Evolutionary conservation across 2,888 invertebrate genomes (phyloP).

Genomic region (Timandra comae): DNA sequence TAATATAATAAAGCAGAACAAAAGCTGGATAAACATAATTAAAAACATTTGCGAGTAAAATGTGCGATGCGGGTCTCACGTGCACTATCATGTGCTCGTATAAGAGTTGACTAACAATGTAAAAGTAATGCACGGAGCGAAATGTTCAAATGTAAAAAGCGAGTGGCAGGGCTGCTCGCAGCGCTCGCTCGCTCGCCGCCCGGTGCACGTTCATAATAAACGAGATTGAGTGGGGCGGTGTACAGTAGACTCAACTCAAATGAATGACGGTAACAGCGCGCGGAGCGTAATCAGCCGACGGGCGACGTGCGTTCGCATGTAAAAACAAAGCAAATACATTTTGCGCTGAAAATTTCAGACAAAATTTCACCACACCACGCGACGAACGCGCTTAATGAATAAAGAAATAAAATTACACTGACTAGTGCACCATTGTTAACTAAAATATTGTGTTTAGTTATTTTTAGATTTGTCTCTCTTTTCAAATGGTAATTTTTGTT

Average conservation of each 20-base stretch:
- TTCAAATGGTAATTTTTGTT: too few relatives aligned
- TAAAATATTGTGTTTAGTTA: too few relatives aligned
- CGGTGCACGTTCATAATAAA: conserved; percentile 68
- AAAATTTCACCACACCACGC: conserved; percentile 26
- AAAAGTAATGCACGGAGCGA: conserved; percentile 50
- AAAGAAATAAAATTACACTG: conserved; percentile 20
- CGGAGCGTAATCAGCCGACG: conserved; percentile 62
- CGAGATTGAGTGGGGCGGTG: conserved; percentile 69
- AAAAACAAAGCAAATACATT: conserved; percentile 60
- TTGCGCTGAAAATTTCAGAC: conserved; percentile 35
- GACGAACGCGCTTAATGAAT: conserved; percentile 26
- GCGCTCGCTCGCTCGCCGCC: too few relatives aligned
- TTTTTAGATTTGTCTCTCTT: too few relatives aligned
- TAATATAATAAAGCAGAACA: conserved; percentile 9
- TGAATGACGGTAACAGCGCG: conserved; percentile 65
- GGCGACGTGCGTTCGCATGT: conserved; percentile 55
- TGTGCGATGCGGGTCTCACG: conserved; percentile 23
- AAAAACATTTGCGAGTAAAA: conserved; percentile 23
- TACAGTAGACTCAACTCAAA: conserved; percentile 58
- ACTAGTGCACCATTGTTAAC: background rate
- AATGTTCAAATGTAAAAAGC: conserved; percentile 63
- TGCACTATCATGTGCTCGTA: conserved; percentile 31
- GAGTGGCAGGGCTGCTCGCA: conserved; percentile 42
- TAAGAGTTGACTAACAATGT: conserved; percentile 46
- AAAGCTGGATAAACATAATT: conserved; percentile 23